These are phyloP conservation scores for Drosophila subquinaria DNA, from an alignment of 2,888 invertebrate genomes.

Conservation along the genomic window DNA sequence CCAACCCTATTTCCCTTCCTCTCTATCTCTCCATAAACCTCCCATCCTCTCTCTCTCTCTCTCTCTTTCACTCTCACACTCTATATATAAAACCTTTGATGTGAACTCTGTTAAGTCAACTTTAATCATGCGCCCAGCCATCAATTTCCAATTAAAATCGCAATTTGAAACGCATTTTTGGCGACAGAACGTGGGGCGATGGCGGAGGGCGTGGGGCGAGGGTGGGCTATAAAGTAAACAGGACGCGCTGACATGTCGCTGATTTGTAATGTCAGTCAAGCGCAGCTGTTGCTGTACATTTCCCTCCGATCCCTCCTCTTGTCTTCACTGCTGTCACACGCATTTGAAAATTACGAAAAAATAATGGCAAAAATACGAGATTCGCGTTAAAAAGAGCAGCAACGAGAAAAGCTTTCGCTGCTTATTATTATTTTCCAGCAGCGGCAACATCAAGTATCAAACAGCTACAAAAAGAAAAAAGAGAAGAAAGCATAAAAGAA, in stretches of 20 bases:
- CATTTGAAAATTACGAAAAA: conserved; percentile 59
- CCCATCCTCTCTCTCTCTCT: not conserved
- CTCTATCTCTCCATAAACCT: not conserved
- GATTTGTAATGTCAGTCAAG: conserved; percentile 74
- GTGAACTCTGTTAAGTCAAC: conserved; percentile 49
- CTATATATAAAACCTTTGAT: conserved; percentile 47
- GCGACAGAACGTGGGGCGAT: not conserved
- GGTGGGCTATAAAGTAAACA: conserved; percentile 47
- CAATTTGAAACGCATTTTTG: conserved; percentile 63
- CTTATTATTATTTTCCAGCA: conserved; percentile 48
- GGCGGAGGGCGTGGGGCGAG: no score
- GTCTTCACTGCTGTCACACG: conserved; percentile 37
- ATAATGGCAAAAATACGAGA: conserved; percentile 38
- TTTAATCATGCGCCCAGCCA: conserved; percentile 66
- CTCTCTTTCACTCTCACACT: not conserved
- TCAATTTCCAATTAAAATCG: conserved; percentile 76
- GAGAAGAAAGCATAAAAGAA: not conserved
- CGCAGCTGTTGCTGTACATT: conserved; percentile 62
- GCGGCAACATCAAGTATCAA: conserved; percentile 15
- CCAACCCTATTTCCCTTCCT: not conserved
- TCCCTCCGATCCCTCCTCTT: not conserved
- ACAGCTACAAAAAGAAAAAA: not conserved
- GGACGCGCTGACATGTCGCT: conserved; percentile 61
- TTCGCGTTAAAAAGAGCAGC: conserved; percentile 18
- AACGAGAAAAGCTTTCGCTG: conserved; percentile 22